Evolutionary conservation across 2,888 invertebrate genomes (phyloP), one percentile per base, ranked within the genome.

Genomic region (Drosophila emarginata): DNA sequence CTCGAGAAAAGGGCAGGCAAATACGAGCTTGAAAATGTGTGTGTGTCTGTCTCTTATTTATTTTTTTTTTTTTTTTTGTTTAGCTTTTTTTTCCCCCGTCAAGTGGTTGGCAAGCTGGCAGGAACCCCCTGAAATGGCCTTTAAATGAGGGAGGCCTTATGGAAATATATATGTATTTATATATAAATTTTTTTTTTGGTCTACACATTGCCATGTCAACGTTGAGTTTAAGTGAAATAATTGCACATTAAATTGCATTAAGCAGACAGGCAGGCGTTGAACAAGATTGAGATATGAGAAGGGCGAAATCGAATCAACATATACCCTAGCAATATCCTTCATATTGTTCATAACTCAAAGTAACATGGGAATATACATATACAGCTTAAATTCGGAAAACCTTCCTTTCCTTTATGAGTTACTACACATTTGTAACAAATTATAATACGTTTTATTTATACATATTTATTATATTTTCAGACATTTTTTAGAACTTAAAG

Each of bases 181-280:
- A 60, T 32, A 32, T 32, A 32, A 9, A 4, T 64, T 67, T 59
- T 39, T 72, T 64, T 67, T 67, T 62, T 50, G 58, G 36, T 37
- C 61, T 56, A 74, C 64, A 61, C 59, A 67, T 79, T 67, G 69
- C 66, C 68, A 70, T 71, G 72, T 72, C 73, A 76, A 73, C 80
- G 61, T 51, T 51, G 64, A 72, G 56, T 63, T 70, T 65, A 67
- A 51, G 51, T 45, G 45, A 61, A 72, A 72, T 80, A 79, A 78
- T 80, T 78, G 75, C 75, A 70, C 63, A 67, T 72, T 61, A 65
- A 80, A 74, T 77, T 78, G 70, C 66, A 72, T 72, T 71, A 72
- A 72, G 61, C 32, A 59, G 67, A 59, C 74, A 75, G 62, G n/a
- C 60, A 52, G 60, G 56, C 37, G 64, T 36, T 39, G 37, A 52